These are phyloP conservation scores for Sebastes fasciatus DNA, from an alignment of 2,113 vertebrate species.

Conservation along the genomic window DNA sequence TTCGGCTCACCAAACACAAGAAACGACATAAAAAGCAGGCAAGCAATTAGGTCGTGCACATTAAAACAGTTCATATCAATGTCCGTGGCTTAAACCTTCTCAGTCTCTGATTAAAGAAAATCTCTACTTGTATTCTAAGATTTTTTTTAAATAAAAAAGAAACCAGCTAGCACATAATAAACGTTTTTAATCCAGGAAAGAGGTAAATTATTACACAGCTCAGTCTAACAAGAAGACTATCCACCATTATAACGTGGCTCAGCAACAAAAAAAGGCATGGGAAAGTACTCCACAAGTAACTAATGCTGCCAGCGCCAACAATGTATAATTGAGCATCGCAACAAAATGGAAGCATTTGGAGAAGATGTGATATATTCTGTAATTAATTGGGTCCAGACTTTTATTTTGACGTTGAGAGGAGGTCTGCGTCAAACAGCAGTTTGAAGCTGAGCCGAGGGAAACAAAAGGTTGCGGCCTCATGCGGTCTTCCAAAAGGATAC, in stretches of 20 bases:
- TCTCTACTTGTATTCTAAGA: not conserved
- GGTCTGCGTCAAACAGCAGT: slow-evolving; percentile 53
- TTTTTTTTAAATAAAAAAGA: not conserved
- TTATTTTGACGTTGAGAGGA: slow-evolving; percentile 58
- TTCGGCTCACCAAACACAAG: not conserved
- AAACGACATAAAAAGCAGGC: not conserved
- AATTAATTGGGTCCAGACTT: slow-evolving; percentile 67
- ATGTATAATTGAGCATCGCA: slow-evolving; percentile 38
- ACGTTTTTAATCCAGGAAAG: not conserved
- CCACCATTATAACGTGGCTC: slow-evolving; percentile 2
- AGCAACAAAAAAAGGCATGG: slow-evolving; percentile 17
- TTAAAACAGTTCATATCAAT: not conserved
- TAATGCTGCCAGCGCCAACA: slow-evolving; percentile 17
- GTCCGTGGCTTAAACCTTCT: not conserved
- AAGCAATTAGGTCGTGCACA: not conserved
- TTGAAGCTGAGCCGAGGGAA: slow-evolving; percentile 48
- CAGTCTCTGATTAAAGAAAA: not conserved
- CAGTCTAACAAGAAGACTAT: not conserved
- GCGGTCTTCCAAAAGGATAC: slow-evolving; percentile 60
- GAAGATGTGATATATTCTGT: slow-evolving; percentile 45
- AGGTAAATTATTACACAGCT: not conserved
- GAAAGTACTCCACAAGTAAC: slow-evolving; percentile 22
- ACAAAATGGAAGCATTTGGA: slow-evolving; percentile 25
- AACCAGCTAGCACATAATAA: not conserved
- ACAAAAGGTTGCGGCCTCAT: slow-evolving; percentile 67